phyloP scores from a whole-genome alignment of 1,140 invertebrate genomes.

The Matsumurasca onukii region DNA sequence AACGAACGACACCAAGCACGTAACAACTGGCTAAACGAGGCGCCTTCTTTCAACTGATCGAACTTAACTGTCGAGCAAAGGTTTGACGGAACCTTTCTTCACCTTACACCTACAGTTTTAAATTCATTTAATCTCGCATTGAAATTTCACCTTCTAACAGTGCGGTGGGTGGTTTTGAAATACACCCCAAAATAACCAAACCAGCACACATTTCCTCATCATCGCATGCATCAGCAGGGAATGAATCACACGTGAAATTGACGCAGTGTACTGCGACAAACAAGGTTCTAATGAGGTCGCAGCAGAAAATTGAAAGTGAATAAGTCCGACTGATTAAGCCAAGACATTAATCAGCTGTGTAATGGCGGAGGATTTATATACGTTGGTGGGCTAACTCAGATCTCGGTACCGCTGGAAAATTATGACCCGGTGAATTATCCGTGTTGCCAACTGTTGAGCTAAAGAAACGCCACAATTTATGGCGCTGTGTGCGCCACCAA shows the following conservation, averaged over 20 bases:
- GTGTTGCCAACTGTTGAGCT: constrained; percentile 11
- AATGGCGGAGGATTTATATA: constrained; percentile 21
- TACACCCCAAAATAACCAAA: too few relatives aligned
- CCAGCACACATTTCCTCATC: too few relatives aligned
- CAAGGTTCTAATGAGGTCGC: constrained; percentile 22
- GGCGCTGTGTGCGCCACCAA: not conserved
- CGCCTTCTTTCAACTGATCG: too few relatives aligned
- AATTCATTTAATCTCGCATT: too few relatives aligned
- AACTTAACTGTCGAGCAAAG: too few relatives aligned
- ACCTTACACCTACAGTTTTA: too few relatives aligned
- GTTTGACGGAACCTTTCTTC: too few relatives aligned
- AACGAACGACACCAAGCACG: too few relatives aligned
- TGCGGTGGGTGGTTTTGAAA: too few relatives aligned
- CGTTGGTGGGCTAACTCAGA: constrained; percentile 1
- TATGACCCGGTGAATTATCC: constrained; percentile 11
- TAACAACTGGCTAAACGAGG: too few relatives aligned
- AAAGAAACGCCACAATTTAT: constrained; percentile 25
- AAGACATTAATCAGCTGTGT: constrained; percentile 22
- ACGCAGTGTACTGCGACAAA: constrained; percentile 29
- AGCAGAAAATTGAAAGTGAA: constrained; percentile 18
- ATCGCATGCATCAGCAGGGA: too few relatives aligned
- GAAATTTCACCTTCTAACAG: too few relatives aligned
- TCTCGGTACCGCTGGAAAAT: constrained; percentile 19
- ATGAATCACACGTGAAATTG: constrained; percentile 14
- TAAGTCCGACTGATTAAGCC: constrained; percentile 11